A percentile compares a stretch with the other conserved stretches of the same genome.
Evolutionary conservation across 2,113 vertebrate species (phyloP).

Genomic region (Cebidichthys violaceus): DNA sequence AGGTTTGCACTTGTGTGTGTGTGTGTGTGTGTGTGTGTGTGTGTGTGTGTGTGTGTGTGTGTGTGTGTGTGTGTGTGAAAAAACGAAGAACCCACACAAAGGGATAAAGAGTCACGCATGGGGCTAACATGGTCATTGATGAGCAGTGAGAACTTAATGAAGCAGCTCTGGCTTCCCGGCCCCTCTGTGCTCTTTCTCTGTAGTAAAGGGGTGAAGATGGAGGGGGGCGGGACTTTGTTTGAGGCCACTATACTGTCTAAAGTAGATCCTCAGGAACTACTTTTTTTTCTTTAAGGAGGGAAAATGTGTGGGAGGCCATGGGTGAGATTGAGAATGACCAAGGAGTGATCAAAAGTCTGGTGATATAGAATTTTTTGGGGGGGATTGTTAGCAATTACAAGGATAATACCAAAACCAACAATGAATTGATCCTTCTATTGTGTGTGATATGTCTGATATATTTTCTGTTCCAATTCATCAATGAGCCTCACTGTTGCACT

Average conservation of each 20-base stretch:
- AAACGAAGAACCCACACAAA: conserved; percentile 15
- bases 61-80: conserved; percentile 1
- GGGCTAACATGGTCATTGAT: conserved; percentile 66
- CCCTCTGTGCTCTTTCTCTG: conserved; percentile 64
- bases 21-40: conserved; percentile 14
- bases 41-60: conserved; percentile 16
- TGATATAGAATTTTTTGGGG: not conserved
- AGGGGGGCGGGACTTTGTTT: conserved; percentile 43
- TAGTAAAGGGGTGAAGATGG: conserved; percentile 52
- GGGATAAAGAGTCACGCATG: conserved; percentile 66
- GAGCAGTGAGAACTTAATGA: conserved; percentile 77
- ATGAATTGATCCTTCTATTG: not conserved
- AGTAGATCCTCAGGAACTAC: not conserved
- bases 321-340: not conserved
- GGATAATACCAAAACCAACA: not conserved
- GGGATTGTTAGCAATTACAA: not conserved
- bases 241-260: conserved; percentile 9
- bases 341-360: not conserved
- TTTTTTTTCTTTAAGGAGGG: not conserved
- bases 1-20: not conserved
- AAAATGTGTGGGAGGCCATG: not conserved
- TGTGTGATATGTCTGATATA: not conserved
- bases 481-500: not conserved
- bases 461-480: too few species aligned
- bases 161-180: conserved; percentile 68